phyloP scores from a whole-genome alignment of 2,888 invertebrate genomes.

The Chromoteleia sp. region DNA sequence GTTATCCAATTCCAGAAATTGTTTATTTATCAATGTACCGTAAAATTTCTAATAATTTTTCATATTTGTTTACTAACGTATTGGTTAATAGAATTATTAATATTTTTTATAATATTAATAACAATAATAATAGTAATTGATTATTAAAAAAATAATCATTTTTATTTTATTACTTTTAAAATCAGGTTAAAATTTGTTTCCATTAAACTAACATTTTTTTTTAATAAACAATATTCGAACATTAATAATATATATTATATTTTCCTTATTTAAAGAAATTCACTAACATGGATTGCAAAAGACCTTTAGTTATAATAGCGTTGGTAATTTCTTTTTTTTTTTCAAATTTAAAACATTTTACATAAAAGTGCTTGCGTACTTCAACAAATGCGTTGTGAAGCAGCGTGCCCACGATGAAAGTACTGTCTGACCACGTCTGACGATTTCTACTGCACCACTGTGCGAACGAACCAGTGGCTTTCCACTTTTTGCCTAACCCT shows the following conservation, averaged over 20 bases:
- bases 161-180: too few species aligned
- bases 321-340: conserved; percentile 25
- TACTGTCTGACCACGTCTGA: conserved; percentile 47
- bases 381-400: conserved; percentile 17
- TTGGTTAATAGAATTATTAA: too few species aligned
- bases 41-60: too few species aligned
- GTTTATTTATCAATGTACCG: not conserved
- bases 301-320: conserved; percentile 1
- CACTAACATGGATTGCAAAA: too few species aligned
- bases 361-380: not conserved
- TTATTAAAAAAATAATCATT: too few species aligned
- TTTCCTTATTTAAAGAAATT: not conserved
- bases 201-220: too few species aligned
- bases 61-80: too few species aligned
- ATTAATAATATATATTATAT: not conserved
- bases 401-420: conserved; percentile 28
- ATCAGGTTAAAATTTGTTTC: too few species aligned
- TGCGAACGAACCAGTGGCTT: conserved; percentile 28
- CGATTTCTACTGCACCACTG: conserved; percentile 46
- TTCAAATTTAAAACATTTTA: conserved; percentile 39
- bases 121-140: too few species aligned
- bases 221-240: too few species aligned
- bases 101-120: too few species aligned
- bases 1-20: not conserved
- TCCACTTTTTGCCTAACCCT: conserved; percentile 26